These are phyloP conservation scores for Gnathonemus echidnorhynchus DNA, from an alignment of 2,113 vertebrate genomes.

Conservation along the genomic window DNA sequence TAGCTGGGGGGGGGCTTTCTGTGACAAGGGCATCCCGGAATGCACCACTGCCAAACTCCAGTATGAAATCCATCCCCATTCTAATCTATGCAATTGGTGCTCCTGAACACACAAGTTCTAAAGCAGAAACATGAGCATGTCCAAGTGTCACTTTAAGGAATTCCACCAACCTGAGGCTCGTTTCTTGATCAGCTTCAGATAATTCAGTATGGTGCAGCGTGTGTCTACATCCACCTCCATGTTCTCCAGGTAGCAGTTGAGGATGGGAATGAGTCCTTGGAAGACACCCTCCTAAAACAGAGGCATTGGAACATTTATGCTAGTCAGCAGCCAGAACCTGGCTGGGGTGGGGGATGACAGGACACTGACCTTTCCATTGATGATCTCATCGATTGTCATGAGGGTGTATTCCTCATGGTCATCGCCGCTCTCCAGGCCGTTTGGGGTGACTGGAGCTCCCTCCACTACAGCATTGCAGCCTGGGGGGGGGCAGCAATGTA, in stretches of 20 bases:
- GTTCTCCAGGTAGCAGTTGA: conserved; percentile 95
- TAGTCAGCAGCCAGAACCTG: too few species aligned
- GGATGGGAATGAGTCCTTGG: conserved; percentile 88
- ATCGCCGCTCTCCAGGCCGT: conserved; percentile 56
- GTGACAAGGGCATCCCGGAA: background rate
- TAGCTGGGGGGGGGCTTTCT: too few species aligned
- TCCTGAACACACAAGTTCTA: background rate
- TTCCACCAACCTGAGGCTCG: conserved; percentile 80
- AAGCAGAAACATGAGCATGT: background rate
- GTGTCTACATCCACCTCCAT: conserved; percentile 99
- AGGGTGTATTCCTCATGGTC: conserved; percentile 73
- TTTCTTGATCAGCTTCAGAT: conserved; percentile 95
- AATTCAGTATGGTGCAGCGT: conserved; percentile 93
- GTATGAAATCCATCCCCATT: background rate
- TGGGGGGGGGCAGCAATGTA: conserved; percentile 35
- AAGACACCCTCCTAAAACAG: conserved; percentile 83
- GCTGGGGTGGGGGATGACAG: background rate
- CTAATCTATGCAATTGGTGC: background rate
- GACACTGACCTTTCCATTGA: conserved; percentile 85
- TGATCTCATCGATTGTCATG: conserved; percentile 98
- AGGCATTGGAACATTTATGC: background rate
- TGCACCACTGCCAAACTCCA: background rate
- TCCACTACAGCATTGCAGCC: conserved; percentile 79
- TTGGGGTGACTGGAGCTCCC: conserved; percentile 63
- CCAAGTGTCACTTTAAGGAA: background rate